Base-by-base conservation (phyloP, 2,797 vertebrate genomes). In the Gymnopithys bicolor region DNA sequence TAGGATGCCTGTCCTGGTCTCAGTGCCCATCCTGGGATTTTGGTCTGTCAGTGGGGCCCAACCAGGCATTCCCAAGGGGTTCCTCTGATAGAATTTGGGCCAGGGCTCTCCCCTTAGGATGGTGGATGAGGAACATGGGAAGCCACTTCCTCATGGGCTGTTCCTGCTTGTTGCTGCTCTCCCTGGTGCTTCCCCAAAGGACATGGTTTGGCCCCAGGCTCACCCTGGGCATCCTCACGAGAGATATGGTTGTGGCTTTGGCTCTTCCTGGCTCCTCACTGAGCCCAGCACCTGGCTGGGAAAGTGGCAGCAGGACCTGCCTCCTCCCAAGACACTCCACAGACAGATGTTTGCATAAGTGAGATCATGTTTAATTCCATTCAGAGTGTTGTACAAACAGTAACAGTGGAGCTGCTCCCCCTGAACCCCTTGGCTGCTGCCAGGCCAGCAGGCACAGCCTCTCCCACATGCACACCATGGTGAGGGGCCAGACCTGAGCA, bases 141-240 rank as follows among this genome's bases (percentile, higher is more conserved):
- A 76, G 22, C 4, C 15, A 23, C 16, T 11, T 67, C n/a, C 73
- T 67, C 35, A 17, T 0, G 0, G 27, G 9, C 7, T n/a, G 19
- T 59, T 43, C 51, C 55, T 23, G 2, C 33, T 0, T n/a, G 35
- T 18, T 56, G n/a, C 25, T 25, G 24, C 27, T 63, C 30, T 84
- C 49, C 13, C 55, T 51, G 22, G 9, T 35, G 22, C 37, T 64
- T 69, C 30, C 46, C 63, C 51, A 73, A 23, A 68, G 39, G 45
- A 8, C 3, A 0, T 3, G 18, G 3, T 24, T 39, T 66, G 55
- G 35, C 9, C 48, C n/a, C 35, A 1, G 3, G 3, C 17, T 16
- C 16, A 3, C 22, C 77, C 71, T 1, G 1, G 15, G 7, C 5
- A 24, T 22, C 62, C 33, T 33, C 3, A 2, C 28, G 39, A 37